Conservation (phyloP, 2,888 invertebrate genomes). For the Eupithecia centaureata region DNA sequence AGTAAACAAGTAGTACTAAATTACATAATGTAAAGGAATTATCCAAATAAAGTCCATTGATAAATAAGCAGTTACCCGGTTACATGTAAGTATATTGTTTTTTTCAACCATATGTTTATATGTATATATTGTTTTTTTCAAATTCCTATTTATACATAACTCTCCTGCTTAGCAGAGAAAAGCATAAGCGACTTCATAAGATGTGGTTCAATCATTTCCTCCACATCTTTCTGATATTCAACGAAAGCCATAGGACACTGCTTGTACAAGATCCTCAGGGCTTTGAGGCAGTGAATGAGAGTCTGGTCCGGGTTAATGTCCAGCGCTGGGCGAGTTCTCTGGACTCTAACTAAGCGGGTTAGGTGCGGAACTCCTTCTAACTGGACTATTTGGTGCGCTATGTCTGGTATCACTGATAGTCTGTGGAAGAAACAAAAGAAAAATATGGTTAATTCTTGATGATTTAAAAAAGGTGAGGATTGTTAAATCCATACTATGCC, state of each 20-base stretch:
- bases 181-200: conserved; percentile 91
- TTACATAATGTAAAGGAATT: neutral
- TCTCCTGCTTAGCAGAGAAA: conserved; percentile 91
- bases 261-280: conserved; percentile 76
- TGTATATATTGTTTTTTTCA: neutral
- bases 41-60: neutral
- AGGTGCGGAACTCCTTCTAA: conserved; percentile 87
- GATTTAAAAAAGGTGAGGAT: neutral
- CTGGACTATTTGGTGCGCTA: conserved; percentile 88
- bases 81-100: neutral
- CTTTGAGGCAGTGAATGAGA: conserved; percentile 76
- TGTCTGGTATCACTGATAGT: conserved; percentile 87
- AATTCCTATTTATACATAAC: conserved; percentile 82
- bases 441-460: neutral
- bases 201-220: conserved; percentile 89
- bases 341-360: conserved; percentile 87
- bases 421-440: conserved; percentile 61
- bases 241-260: conserved; percentile 71
- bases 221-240: conserved; percentile 83
- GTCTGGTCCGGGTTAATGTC: conserved; percentile 75
- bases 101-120: too few species aligned
- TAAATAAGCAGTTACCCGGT: neutral
- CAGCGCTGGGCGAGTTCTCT: conserved; percentile 65
- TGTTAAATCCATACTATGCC: neutral
- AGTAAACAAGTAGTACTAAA: neutral